Base-by-base conservation (phyloP, 2,797 vertebrate genomes). In the Discoglossus pictus region DNA sequence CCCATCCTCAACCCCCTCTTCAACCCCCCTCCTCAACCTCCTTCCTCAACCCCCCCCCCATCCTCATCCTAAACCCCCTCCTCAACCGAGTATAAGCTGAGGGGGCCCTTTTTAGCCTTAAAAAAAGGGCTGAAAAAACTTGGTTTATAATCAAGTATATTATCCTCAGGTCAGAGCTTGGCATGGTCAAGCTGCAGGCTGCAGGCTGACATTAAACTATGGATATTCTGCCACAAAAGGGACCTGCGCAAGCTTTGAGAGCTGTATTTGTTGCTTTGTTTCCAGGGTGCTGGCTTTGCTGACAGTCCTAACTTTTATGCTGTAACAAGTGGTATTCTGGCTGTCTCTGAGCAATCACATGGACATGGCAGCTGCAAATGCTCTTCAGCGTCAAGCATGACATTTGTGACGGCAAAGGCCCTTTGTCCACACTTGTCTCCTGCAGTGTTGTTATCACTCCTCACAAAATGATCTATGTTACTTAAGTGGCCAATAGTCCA, bases 351-450 rank as follows among this genome's bases (percentile, higher is more conserved):
- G 48, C 17, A 1, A 60, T 68, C 70, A 65, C 51, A 11, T 9
- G 66, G 52, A 60, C 46, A 65, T 63, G 76, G 47, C 71, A 74
- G 78, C 73, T 79, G 76, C 13, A 46, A 46, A 12, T 54, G 59
- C 51, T 3, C 68, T 66, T 7, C 24, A 39, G 11, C 31, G 0
- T 61, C 61, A 21, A 68, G 25, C 44, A 2, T 64, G 75, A 44
- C 71, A 70, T 64, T 17, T 40, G 25, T 67, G 40, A 52, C 42
- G 58, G 53, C 65, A 68, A 43, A 44, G 39, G 16, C n/a, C 31
- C 31, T 44, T 59, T 55, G 51, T 55, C 18, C 40, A 6, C 3
- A 36, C 3, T 65, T 16, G 12, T 11, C 51, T 35, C 55, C 48
- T 60, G 55, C 39, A 44, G 47, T 44, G 47, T 27, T 51, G 4